Evolutionary conservation across 2,113 vertebrate species (phyloP).

Genomic region (Egretta garzetta): DNA sequence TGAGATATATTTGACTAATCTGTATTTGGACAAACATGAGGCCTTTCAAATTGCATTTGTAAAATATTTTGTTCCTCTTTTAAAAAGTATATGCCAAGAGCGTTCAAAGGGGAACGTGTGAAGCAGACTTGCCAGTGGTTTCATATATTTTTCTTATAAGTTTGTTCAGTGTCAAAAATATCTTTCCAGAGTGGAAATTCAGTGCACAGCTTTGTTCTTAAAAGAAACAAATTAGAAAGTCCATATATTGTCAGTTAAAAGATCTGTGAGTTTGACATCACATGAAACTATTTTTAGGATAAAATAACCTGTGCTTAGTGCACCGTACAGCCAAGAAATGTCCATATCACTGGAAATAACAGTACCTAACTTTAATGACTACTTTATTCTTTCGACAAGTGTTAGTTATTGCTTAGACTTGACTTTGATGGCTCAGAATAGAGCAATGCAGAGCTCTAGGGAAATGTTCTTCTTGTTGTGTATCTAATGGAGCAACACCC

Average conservation of each 20-base stretch:
- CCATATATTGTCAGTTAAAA: not conserved
- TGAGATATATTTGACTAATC: not conserved
- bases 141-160: not conserved
- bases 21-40: not conserved
- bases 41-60: not conserved
- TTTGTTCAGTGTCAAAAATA: not conserved
- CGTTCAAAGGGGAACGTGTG: not conserved
- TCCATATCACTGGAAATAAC: not conserved
- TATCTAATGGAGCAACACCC: not conserved
- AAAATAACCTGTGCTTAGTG: slow-evolving; percentile 9
- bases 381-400: not conserved
- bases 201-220: not conserved
- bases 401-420: not conserved
- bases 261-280: not conserved
- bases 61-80: not conserved
- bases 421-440: slow-evolving; percentile 3
- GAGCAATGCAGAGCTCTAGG: not conserved
- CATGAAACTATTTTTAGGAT: not conserved
- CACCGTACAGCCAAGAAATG: not conserved
- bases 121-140: not conserved
- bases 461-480: not conserved
- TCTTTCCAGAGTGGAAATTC: not conserved
- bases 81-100: not conserved
- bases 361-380: not conserved
- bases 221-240: not conserved